phyloP scores from a whole-genome alignment of 2,888 invertebrate species.

The Yponomeuta plumbellus region DNA sequence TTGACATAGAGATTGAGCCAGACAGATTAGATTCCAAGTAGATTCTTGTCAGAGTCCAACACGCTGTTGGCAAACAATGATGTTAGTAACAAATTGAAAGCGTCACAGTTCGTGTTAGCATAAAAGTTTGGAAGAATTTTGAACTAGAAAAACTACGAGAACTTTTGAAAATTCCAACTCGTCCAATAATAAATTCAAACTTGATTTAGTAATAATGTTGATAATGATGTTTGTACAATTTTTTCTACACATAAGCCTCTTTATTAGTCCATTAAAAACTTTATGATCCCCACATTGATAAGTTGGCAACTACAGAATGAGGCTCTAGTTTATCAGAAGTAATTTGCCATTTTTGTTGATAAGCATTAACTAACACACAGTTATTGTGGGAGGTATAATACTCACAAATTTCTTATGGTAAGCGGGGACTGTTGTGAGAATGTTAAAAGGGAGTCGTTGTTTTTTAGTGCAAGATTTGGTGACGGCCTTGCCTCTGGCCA shows the following conservation, averaged over 20 bases:
- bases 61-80: conserved; percentile 52
- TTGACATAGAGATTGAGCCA: conserved; percentile 47
- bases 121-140: background rate
- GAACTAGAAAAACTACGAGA: background rate
- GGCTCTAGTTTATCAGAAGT: conserved; percentile 30
- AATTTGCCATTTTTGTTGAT: conserved; percentile 31
- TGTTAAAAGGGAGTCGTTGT: conserved; percentile 73
- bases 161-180: too few relatives aligned
- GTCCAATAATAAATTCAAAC: too few relatives aligned
- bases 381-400: conserved; percentile 20
- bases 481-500: conserved; percentile 76
- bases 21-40: conserved; percentile 36
- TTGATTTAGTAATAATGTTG: too few relatives aligned
- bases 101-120: background rate
- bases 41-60: conserved; percentile 65
- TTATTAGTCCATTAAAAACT: conserved; percentile 17
- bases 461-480: conserved; percentile 78
- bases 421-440: conserved; percentile 30
- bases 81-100: background rate
- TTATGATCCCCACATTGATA: conserved; percentile 29
- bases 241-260: background rate
- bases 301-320: conserved; percentile 23
- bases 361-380: conserved; percentile 11
- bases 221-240: background rate
- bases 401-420: conserved; percentile 7